phyloP scores from a whole-genome alignment of 2,888 invertebrate genomes.

The Coelogynopora nodosa region DNA sequence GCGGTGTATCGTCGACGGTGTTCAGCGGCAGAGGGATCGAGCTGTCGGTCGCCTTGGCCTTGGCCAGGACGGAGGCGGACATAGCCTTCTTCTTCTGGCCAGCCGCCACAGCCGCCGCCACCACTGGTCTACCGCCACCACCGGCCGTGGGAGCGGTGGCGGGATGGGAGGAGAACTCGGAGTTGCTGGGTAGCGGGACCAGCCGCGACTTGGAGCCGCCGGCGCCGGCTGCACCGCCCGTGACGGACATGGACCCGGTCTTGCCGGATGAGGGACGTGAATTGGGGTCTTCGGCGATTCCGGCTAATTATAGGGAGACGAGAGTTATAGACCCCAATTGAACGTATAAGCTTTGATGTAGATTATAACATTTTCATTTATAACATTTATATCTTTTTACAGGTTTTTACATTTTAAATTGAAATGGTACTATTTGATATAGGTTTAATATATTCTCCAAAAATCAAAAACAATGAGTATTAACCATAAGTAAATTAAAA shows the following conservation, averaged over 20 bases:
- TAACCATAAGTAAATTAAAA: too few species aligned
- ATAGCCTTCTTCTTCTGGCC: conserved; percentile 48
- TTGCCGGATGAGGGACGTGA: conserved; percentile 23
- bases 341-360: too few species aligned
- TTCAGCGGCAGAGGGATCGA: conserved; percentile 54
- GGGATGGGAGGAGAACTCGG: background rate
- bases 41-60: conserved; percentile 52
- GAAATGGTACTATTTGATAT: too few species aligned
- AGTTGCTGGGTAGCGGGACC: background rate
- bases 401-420: too few species aligned
- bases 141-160: background rate
- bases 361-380: too few species aligned
- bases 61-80: conserved; percentile 51
- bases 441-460: too few species aligned
- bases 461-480: too few species aligned
- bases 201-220: background rate
- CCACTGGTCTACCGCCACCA: conserved; percentile 44
- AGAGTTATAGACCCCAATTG: background rate
- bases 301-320: background rate
- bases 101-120: conserved; percentile 49
- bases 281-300: background rate
- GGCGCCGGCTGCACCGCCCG: background rate
- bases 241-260: background rate
- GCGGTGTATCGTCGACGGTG: conserved; percentile 52
- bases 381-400: too few species aligned